A percentile compares a stretch with the other conserved stretches of the same genome.
These are phyloP conservation scores for Entomobrya proxima DNA, from an alignment of 2,888 invertebrate genomes.

Conservation along the genomic window DNA sequence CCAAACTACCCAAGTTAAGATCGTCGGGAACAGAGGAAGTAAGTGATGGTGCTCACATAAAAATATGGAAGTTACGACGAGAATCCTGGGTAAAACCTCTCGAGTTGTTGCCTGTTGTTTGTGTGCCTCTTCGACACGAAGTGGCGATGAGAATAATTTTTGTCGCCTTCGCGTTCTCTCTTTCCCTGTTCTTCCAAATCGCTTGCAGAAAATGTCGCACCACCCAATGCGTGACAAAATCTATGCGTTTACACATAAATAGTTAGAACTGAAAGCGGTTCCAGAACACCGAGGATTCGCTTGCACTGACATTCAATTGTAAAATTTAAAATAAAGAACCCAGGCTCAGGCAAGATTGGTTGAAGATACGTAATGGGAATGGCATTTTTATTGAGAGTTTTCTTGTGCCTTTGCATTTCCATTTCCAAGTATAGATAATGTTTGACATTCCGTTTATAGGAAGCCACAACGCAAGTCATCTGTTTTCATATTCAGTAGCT, in stretches of 20 bases:
- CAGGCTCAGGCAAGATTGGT: no score
- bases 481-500: neutral
- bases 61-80: neutral
- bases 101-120: constrained; percentile 19
- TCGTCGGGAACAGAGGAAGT: neutral
- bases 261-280: no score
- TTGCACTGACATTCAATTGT: no score
- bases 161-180: neutral
- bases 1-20: constrained; percentile 14
- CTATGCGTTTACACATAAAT: constrained; percentile 35
- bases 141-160: constrained; percentile 27
- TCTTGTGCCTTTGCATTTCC: no score
- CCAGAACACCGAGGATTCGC: no score
- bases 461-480: neutral
- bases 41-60: constrained; percentile 25
- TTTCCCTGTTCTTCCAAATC: neutral
- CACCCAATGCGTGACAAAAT: constrained; percentile 44
- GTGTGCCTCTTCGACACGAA: neutral
- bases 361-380: no score
- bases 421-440: no score
- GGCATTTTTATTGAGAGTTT: no score
- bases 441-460: no score
- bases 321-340: no score
- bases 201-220: neutral
- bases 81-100: neutral